Conservation (phyloP, 2,888 invertebrate species). For the Alviniconcha strummeri region DNA sequence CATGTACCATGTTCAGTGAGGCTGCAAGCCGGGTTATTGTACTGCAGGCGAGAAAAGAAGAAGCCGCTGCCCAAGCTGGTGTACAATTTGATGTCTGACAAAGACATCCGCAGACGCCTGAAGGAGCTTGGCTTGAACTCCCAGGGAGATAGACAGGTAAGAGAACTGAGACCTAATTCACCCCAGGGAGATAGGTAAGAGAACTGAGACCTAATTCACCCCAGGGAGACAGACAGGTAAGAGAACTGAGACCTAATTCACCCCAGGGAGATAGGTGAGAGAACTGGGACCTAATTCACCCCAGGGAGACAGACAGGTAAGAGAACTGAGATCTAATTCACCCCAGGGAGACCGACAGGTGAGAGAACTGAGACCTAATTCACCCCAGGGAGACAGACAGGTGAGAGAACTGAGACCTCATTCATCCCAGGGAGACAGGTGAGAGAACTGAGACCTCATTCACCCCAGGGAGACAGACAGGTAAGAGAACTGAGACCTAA, state of each 20-base stretch:
- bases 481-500: background rate
- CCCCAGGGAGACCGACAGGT: slow-evolving; percentile 22
- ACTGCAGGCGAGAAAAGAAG: slow-evolving; percentile 48
- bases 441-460: background rate
- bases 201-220: slow-evolving; percentile 25
- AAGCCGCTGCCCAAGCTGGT: slow-evolving; percentile 76
- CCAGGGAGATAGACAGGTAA: slow-evolving; percentile 73
- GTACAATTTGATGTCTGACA: slow-evolving; percentile 75
- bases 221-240: slow-evolving; percentile 73
- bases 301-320: background rate
- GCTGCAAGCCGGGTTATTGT: background rate
- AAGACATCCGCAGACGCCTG: slow-evolving; percentile 74
- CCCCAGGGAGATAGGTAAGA: background rate
- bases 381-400: slow-evolving; percentile 73
- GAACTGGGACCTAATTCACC: background rate
- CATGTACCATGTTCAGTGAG: too few species aligned
- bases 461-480: background rate
- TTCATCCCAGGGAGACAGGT: background rate
- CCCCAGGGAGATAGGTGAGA: background rate
- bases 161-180: background rate
- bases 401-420: slow-evolving; percentile 37
- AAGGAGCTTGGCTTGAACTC: slow-evolving; percentile 75
- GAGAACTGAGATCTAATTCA: background rate
- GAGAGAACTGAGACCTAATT: background rate
- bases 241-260: background rate